These are phyloP conservation scores for Petrocephalus microphthalmus DNA, from an alignment of 2,113 vertebrate genomes.

Conservation along the genomic window DNA sequence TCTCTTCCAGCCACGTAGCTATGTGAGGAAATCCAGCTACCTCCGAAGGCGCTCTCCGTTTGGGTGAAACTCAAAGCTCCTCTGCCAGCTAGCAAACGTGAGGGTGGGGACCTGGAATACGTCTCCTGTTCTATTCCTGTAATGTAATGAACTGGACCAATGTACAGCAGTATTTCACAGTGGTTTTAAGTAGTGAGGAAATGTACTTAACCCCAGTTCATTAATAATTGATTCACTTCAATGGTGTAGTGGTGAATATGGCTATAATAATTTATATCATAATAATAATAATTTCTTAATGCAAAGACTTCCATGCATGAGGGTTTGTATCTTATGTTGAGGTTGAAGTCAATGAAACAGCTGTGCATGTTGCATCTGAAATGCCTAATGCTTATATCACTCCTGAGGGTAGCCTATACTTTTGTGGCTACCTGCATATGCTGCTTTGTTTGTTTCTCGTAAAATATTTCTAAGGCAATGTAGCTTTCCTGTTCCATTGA, in stretches of 20 bases:
- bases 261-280: not conserved
- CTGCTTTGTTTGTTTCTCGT: not conserved
- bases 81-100: conserved; percentile 7
- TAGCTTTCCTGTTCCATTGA: not conserved
- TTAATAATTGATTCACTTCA: conserved; percentile 11
- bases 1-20: not conserved
- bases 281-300: not conserved
- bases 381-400: not conserved
- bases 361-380: not conserved
- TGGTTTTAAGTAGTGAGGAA: conserved; percentile 6
- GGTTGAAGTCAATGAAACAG: not conserved
- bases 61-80: not conserved
- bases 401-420: not conserved
- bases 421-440: not conserved
- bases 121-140: not conserved
- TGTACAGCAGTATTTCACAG: not conserved
- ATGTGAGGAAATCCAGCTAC: not conserved
- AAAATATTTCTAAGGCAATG: not conserved
- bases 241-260: conserved; percentile 3
- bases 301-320: not conserved
- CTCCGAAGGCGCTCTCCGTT: not conserved
- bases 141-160: conserved; percentile 8
- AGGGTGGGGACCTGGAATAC: not conserved
- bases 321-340: not conserved
- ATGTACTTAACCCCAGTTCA: conserved; percentile 3